Evolutionary conservation across 2,888 invertebrate genomes (phyloP).

Genomic region (Drosophila aldrichi): DNA sequence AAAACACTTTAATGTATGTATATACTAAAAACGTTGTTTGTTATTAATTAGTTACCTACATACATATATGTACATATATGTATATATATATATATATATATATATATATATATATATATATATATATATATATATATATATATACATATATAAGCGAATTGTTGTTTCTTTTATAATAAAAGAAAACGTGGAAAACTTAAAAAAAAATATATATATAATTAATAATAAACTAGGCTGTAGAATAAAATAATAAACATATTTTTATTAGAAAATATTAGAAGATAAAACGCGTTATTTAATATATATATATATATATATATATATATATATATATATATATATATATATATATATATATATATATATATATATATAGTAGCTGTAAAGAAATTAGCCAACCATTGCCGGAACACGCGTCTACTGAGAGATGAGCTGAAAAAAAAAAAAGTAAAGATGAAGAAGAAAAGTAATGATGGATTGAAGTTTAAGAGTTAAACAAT

Average conservation of each 20-base stretch:
- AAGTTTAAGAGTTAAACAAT: conserved; percentile 50
- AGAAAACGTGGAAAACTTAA: conserved; percentile 34
- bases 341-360: neutral
- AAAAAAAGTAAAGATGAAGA: neutral
- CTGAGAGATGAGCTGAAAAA: conserved; percentile 42
- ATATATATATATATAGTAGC: conserved; percentile 22
- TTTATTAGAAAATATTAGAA: conserved; percentile 50
- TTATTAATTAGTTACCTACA: conserved; percentile 48
- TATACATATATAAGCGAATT: conserved; percentile 35
- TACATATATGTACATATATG: neutral
- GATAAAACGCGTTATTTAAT: conserved; percentile 26
- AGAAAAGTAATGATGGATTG: conserved; percentile 34
- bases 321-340: conserved; percentile 28
- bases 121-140: neutral
- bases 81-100: neutral
- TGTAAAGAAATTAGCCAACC: conserved; percentile 72
- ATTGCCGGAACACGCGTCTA: conserved; percentile 72
- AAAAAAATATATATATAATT: conserved; percentile 18
- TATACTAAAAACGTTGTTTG: conserved; percentile 59
- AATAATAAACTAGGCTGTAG: conserved; percentile 57
- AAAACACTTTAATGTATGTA: conserved; percentile 47
- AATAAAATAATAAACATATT: conserved; percentile 52
- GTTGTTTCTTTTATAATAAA: conserved; percentile 69
- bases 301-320: conserved; percentile 12
- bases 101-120: neutral